A percentile compares a stretch with the other conserved stretches of the same genome.
These are phyloP conservation scores for Ochropacha duplaris DNA, from an alignment of 2,888 invertebrate genomes.

Conservation along the genomic window DNA sequence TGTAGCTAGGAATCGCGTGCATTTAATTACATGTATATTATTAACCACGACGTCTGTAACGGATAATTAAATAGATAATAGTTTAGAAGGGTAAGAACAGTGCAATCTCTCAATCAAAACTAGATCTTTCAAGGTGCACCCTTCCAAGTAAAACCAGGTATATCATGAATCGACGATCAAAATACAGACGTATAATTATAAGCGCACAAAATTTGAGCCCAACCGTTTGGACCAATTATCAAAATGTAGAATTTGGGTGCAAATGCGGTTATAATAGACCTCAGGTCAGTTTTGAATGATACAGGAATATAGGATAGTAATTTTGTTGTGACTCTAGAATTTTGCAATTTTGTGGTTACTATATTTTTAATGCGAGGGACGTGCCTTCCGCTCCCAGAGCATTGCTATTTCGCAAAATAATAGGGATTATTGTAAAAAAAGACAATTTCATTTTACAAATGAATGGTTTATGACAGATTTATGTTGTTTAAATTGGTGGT, in stretches of 20 bases:
- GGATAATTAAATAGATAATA: conserved; percentile 54
- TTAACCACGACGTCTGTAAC: conserved; percentile 27
- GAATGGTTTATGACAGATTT: conserved; percentile 53
- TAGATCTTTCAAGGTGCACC: conserved; percentile 24
- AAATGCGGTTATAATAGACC: conserved; percentile 80
- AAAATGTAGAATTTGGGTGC: conserved; percentile 65
- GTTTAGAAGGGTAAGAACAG: conserved; percentile 51
- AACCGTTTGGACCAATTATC: conserved; percentile 67
- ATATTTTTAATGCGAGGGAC: conserved; percentile 36
- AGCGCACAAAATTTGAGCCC: conserved; percentile 68
- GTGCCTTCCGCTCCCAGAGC: conserved; percentile 61
- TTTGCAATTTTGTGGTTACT: conserved; percentile 54
- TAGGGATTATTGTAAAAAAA: conserved; percentile 36
- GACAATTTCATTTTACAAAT: conserved; percentile 66
- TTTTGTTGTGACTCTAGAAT: conserved; percentile 49
- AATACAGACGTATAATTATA: conserved; percentile 75
- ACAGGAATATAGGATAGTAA: conserved; percentile 53
- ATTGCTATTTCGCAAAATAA: conserved; percentile 48
- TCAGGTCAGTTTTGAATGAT: conserved; percentile 59
- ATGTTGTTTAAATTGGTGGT: conserved; percentile 42
- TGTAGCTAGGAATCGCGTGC: not conserved
- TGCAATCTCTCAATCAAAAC: conserved; percentile 57
- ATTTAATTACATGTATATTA: conserved; percentile 6
- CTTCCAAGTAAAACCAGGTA: conserved; percentile 68
- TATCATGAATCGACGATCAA: conserved; percentile 58